These are phyloP conservation scores for Pycnomerus fuliginosus DNA, from an alignment of 2,888 invertebrate species.

Conservation along the genomic window DNA sequence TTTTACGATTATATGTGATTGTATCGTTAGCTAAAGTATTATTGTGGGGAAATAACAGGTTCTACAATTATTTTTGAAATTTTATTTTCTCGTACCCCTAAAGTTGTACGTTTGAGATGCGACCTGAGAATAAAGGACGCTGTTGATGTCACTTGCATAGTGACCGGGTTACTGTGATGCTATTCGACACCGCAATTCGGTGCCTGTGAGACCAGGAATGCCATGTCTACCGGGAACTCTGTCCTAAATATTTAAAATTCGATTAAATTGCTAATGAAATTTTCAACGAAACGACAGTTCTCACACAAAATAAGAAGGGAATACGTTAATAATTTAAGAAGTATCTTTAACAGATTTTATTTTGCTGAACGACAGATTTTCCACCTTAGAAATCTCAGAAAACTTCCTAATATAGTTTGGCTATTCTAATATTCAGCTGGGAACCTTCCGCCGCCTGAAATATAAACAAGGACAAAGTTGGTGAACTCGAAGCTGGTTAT, in stretches of 20 bases:
- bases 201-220: constrained; percentile 28
- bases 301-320: constrained; percentile 28
- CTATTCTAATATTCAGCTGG: constrained; percentile 18
- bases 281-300: constrained; percentile 28
- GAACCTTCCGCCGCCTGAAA: constrained; percentile 11
- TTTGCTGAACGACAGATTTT: constrained; percentile 9
- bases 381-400: constrained; percentile 10
- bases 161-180: constrained; percentile 12
- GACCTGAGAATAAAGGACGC: too few relatives aligned
- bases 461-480: constrained; percentile 13
- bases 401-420: constrained; percentile 16
- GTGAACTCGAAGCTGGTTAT: too few relatives aligned
- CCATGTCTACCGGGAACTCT: constrained; percentile 25
- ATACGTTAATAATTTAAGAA: constrained; percentile 15
- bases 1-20: too few relatives aligned
- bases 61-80: too few relatives aligned
- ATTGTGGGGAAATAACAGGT: too few relatives aligned
- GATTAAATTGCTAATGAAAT: constrained; percentile 41
- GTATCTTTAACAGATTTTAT: constrained; percentile 25
- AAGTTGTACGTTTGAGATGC: too few relatives aligned
- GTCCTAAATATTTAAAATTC: constrained; percentile 41
- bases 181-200: constrained; percentile 24
- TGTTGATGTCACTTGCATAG: constrained; percentile 3
- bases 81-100: too few relatives aligned
- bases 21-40: too few relatives aligned